Evolutionary conservation across 2,888 invertebrate genomes (phyloP), one percentile per base, ranked within the genome.

Genomic region (Acholoe squamosa): DNA sequence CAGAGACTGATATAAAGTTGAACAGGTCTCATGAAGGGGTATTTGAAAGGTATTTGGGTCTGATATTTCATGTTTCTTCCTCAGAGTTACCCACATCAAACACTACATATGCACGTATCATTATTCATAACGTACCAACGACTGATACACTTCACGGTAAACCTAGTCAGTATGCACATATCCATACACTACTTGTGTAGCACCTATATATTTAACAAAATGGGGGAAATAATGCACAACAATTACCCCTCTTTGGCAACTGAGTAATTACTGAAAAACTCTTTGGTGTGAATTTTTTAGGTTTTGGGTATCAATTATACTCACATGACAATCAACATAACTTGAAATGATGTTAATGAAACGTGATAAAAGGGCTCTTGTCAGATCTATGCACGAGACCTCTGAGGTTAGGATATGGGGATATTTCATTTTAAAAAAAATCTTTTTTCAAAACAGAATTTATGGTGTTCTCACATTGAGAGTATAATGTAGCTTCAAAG

Each of bases 231-330:
- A 71, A 71, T 71, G 5, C 25, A 71, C 71, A 71, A 71, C 25
- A 5, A 28, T 28, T 28, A 71, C 28, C 71, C 71, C 14, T 71
- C 71, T 71, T 71, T 71, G 71, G 71, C 71, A 71, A 61, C 61
- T 61, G n/a, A 1, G 5, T 61, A 14, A 19, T 61, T 7, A 61
- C 19, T 43, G 43, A 43, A 43, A 43, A 3, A 43, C 43, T 61
- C 61, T 61, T 61, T 61, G n/a, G n/a, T 19, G 61, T 61, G 3
- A 28, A 71, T 0, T 0, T 71, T 28, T 25, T 71, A 28, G 71
- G 28, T 28, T 71, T n/a, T 61, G 71, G 31, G 25, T 71, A 25
- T 71, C 71, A 71, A 28, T n/a, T 14, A 71, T 14, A 71, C 31
- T 25, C 5, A 71, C 28, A 71, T 28, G 71, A 71, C 28, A 71